These are phyloP conservation scores for Drosophila stalkeri DNA, from an alignment of 2,888 invertebrate genomes.

Conservation along the genomic window DNA sequence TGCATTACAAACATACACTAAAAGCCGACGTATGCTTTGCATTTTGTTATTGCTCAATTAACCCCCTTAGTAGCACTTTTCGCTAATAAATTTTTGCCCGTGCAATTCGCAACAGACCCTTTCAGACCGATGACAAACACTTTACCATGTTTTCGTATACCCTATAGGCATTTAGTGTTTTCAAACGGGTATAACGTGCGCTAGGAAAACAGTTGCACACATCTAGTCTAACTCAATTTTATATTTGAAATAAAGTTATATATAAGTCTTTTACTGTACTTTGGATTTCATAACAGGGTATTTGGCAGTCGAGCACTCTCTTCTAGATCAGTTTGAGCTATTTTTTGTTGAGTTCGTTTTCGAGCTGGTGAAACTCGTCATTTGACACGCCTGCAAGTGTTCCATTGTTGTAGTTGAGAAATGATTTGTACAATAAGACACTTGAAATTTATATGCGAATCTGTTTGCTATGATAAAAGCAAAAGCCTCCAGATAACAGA, in stretches of 20 bases:
- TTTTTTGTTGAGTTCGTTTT: conserved; percentile 6
- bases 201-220: not conserved
- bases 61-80: conserved; percentile 62
- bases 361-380: conserved; percentile 50
- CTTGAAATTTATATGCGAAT: conserved; percentile 64
- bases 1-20: conserved; percentile 51
- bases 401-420: conserved; percentile 64
- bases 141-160: conserved; percentile 39
- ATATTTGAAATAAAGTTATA: not conserved
- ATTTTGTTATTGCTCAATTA: conserved; percentile 74
- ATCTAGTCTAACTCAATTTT: too few species aligned
- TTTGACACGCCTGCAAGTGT: conserved; percentile 55
- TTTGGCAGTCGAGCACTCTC: not conserved
- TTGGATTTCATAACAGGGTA: conserved; percentile 6
- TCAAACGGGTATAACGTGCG: not conserved
- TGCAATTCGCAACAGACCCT: conserved; percentile 41
- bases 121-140: conserved; percentile 58
- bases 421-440: conserved; percentile 62
- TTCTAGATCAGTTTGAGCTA: not conserved
- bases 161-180: not conserved
- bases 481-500: conserved; percentile 28
- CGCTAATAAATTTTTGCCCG: conserved; percentile 60
- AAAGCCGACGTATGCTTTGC: conserved; percentile 53
- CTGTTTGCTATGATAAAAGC: conserved; percentile 45
- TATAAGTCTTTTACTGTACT: not conserved